phyloP scores from a whole-genome alignment of 2,113 vertebrate genomes.

The Bos javanicus region DNA sequence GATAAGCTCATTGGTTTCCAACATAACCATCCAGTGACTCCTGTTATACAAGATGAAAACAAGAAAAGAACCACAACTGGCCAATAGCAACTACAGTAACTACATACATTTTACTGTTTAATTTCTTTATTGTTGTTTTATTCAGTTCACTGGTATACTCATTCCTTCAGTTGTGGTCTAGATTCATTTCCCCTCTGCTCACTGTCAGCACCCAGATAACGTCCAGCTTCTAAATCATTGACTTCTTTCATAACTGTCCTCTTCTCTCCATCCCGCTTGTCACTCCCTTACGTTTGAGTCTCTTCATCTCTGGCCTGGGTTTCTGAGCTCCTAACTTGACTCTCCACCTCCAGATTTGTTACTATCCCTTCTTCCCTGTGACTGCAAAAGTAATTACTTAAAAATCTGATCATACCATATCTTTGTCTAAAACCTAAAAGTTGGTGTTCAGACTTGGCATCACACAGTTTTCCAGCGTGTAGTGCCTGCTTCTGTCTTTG shows the following conservation, averaged over 20 bases:
- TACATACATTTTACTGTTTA: background rate
- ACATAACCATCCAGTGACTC: background rate
- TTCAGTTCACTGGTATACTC: background rate
- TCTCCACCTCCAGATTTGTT: background rate
- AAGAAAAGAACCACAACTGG: background rate
- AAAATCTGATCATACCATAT: background rate
- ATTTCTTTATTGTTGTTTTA: background rate
- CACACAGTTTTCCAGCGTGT: background rate
- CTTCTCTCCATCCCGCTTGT: background rate
- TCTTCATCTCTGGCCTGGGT: background rate
- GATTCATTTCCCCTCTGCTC: background rate
- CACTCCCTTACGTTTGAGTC: background rate
- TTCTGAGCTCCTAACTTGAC: background rate
- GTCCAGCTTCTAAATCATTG: background rate
- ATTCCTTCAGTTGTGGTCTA: background rate
- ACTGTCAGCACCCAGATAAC: background rate
- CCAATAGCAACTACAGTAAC: background rate
- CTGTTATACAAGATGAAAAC: background rate
- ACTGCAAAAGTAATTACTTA: background rate
- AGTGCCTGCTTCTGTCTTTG: background rate
- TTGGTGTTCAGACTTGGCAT: background rate
- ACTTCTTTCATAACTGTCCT: background rate
- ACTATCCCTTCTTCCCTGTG: background rate
- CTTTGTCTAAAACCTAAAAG: background rate
- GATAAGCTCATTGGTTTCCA: background rate